phyloP scores from a whole-genome alignment of 53 echinoderm and acorn worm species.

The Paracentrotus lividus region DNA sequence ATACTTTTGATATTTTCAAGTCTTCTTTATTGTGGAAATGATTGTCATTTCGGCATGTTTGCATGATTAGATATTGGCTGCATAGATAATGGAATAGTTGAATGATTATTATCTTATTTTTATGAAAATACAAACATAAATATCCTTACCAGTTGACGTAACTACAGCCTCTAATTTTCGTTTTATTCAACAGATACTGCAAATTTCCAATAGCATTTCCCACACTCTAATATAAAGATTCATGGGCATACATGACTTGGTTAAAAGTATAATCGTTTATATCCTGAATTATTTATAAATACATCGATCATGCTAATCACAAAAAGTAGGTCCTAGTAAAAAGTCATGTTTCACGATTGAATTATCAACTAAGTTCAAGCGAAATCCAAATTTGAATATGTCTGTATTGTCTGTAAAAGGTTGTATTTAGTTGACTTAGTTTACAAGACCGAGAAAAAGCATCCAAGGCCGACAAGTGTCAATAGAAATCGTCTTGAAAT shows the following conservation, averaged over 20 bases:
- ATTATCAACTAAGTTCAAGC: background rate
- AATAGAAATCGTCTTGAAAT: background rate
- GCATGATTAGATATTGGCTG: no score
- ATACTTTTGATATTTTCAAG: no score
- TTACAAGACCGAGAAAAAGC: background rate
- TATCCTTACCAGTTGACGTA: no score
- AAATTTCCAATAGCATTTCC: background rate
- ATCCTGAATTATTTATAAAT: background rate
- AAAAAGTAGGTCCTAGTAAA: background rate
- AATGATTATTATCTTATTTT: no score
- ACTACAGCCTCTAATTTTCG: no score
- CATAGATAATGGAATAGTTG: no score
- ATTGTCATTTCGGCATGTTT: no score
- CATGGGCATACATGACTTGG: background rate
- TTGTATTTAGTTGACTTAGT: constrained; percentile 19
- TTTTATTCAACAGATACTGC: no score
- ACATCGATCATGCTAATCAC: background rate
- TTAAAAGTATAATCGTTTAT: background rate
- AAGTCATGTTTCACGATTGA: background rate
- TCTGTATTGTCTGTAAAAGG: background rate
- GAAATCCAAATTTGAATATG: background rate
- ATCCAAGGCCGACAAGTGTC: background rate
- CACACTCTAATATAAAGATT: background rate
- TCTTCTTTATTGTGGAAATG: no score
- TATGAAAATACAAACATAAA: no score